These are phyloP conservation scores for Poeciliopsis prolifica DNA, from an alignment of 2,113 vertebrate species.

Conservation along the genomic window DNA sequence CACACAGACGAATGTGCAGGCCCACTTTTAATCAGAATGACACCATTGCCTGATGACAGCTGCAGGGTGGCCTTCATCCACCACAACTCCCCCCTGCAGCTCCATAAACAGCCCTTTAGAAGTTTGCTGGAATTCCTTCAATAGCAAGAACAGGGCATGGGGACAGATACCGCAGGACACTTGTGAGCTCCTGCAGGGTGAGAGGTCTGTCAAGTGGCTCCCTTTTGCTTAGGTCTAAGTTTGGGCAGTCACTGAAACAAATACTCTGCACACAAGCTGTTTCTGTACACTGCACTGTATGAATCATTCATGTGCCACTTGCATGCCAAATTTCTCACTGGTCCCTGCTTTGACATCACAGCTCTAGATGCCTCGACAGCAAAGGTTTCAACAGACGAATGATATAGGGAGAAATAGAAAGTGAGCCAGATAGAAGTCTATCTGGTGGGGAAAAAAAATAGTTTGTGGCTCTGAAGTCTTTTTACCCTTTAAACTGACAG, in stretches of 20 bases:
- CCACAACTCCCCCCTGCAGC: constrained; percentile 23
- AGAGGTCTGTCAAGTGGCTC: constrained; percentile 59
- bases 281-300: constrained; percentile 19
- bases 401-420: neutral
- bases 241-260: constrained; percentile 57
- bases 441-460: constrained; percentile 2
- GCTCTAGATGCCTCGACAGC: constrained; percentile 18
- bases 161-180: constrained; percentile 54
- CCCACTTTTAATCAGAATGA: constrained; percentile 15
- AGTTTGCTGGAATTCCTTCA: constrained; percentile 58
- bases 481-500: constrained; percentile 34
- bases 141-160: constrained; percentile 26
- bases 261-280: constrained; percentile 57
- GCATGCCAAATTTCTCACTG: constrained; percentile 23
- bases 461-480: constrained; percentile 2
- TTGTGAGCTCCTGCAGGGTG: constrained; percentile 47
- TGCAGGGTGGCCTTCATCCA: constrained; percentile 37
- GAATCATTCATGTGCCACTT: constrained; percentile 11
- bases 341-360: constrained; percentile 28
- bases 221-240: constrained; percentile 25
- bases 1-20: constrained; percentile 9
- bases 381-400: constrained; percentile 18
- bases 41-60: constrained; percentile 40
- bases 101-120: constrained; percentile 40
- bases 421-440: constrained; percentile 1